Conservation (phyloP, 1,140 invertebrate species). For the Neuroterus valhalla region DNA sequence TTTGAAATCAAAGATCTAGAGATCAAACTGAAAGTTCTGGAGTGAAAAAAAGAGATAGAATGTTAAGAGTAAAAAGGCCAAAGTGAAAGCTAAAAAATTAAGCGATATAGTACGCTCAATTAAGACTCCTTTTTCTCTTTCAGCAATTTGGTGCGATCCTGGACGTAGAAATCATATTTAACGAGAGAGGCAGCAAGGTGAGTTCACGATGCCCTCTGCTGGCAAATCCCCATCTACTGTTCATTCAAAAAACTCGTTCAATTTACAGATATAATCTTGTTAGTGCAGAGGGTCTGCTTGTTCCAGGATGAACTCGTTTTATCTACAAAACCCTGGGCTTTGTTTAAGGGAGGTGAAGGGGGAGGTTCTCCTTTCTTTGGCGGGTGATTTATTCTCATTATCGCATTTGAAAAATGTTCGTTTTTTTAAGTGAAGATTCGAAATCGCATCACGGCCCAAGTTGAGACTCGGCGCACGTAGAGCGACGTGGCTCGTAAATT, state of each 20-base stretch:
- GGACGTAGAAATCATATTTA: constrained; percentile 99
- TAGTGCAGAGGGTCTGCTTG: background rate
- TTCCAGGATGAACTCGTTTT: constrained; percentile 22
- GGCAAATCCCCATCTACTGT: constrained; percentile 46
- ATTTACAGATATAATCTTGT: constrained; percentile 29
- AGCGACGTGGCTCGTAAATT: constrained; percentile 14
- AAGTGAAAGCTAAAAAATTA: background rate
- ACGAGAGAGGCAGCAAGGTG: constrained; percentile 99
- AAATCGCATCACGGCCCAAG: constrained; percentile 5
- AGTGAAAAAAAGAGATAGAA: background rate
- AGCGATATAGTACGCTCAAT: background rate
- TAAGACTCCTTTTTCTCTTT: constrained; percentile 71
- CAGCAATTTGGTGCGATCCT: constrained; percentile 98
- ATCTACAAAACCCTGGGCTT: background rate
- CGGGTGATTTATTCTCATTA: background rate
- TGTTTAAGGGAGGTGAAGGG: background rate
- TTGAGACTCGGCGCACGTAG: background rate
- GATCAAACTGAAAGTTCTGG: background rate
- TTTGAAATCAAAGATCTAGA: background rate
- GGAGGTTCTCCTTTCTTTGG: background rate
- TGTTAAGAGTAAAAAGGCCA: background rate
- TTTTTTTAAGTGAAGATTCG: background rate
- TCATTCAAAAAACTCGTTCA: constrained; percentile 5
- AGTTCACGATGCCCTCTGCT: constrained; percentile 70
- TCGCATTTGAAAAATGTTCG: background rate